Base-by-base conservation (phyloP, 2,888 invertebrate genomes). In the Athetis lepigone region DNA sequence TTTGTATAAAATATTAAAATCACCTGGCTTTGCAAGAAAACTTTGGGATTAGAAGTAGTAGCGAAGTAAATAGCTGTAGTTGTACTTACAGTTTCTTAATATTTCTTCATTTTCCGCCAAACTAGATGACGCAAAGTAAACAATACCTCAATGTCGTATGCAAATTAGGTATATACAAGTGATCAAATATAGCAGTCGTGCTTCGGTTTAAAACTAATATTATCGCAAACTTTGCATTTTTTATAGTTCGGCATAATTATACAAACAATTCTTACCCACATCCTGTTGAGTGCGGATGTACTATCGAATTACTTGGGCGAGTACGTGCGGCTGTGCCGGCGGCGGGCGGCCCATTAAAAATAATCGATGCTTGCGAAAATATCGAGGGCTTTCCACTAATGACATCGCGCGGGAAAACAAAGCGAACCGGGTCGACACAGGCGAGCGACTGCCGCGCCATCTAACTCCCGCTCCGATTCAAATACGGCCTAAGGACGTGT, bases 351-450 rank as follows among this genome's bases (percentile, higher is more conserved):
- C 93, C 93, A 94, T 95, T 94, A 95, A 94, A 93, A 94, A 93
- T 94, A 94, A 94, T 93, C 93, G 91, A 93, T 92, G 90, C 91
- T 87, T 84, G 91, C 87, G 83, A 93, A 91, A 94, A 93, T 94
- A 94, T 94, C 90, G 93, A 93, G 92, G 84, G 90, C 85, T 92
- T 91, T 91, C 87, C 94, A 93, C 94, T 94, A 94, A 94, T 94
- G 94, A 94, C 88, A 93, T 93, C 87, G 91, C 90, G 80, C 86
- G 85, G 86, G 90, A 91, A 94, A 93, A 94, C 93, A 93, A 93
- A 92, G 90, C 88, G 77, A 85, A 81, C 84, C 87, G 85, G 86
- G 85, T 86, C 84, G 75, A 64, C 66, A 77, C 73, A 70, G 75
- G 62, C 66, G 68, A 73, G 70, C 69, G 67, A 65, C 47, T 54